These are phyloP conservation scores for Gari tellinella DNA, from an alignment of 2,888 invertebrate species.

Conservation along the genomic window DNA sequence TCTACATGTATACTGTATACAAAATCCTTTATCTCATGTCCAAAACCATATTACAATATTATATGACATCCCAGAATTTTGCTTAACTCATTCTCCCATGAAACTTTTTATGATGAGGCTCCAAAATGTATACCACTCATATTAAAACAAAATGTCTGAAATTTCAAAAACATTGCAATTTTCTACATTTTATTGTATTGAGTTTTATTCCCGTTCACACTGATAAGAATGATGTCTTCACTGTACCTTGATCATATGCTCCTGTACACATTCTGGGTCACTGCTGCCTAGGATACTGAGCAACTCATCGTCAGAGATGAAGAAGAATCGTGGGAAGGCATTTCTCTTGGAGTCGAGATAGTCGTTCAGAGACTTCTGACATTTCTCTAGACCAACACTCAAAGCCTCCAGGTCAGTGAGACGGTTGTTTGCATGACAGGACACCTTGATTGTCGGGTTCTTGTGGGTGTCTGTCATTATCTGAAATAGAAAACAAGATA, in stretches of 20 bases:
- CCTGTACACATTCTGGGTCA: conserved; percentile 93
- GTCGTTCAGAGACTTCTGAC: conserved; percentile 96
- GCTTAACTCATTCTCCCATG: too few species aligned
- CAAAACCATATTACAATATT: too few species aligned
- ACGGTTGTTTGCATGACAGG: conserved; percentile 91
- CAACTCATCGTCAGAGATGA: conserved; percentile 96
- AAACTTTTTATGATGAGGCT: too few species aligned
- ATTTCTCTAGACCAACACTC: conserved; percentile 91
- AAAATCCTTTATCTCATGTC: too few species aligned
- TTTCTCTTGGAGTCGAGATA: conserved; percentile 95
- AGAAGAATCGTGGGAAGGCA: conserved; percentile 95
- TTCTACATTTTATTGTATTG: too few species aligned
- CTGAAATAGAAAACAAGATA: conserved; percentile 85
- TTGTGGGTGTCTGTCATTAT: conserved; percentile 94
- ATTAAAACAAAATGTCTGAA: too few species aligned
- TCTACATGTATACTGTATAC: too few species aligned
- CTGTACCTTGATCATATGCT: conserved; percentile 95
- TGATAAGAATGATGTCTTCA: too few species aligned
- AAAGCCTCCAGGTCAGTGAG: conserved; percentile 91
- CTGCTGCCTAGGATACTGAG: conserved; percentile 95
- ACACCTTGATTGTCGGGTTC: conserved; percentile 91
- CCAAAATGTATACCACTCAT: too few species aligned
- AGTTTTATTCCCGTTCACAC: too few species aligned
- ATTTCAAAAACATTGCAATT: too few species aligned
- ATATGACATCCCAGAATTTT: too few species aligned